Evolutionary conservation across 2,888 invertebrate genomes (phyloP).

Genomic region (Pseudococcus longispinus): DNA sequence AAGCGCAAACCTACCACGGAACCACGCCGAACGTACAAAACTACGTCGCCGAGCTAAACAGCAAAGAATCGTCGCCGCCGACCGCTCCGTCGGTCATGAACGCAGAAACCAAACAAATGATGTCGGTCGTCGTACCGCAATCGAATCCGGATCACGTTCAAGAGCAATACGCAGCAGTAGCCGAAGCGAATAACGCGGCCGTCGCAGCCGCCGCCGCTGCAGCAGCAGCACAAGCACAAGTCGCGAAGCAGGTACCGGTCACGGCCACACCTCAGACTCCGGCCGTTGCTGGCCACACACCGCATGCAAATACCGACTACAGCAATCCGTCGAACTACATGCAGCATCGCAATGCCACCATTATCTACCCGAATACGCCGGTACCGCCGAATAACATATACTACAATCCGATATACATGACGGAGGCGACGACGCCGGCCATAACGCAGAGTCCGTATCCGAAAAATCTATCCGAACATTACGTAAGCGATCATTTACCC

Average conservation of each 20-base stretch:
- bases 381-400: constrained; percentile 43
- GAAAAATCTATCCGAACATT: constrained; percentile 50
- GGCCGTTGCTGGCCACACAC: not conserved
- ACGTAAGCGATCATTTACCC: constrained; percentile 52
- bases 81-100: not conserved
- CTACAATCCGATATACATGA: constrained; percentile 50
- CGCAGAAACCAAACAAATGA: not conserved
- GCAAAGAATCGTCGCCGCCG: constrained; percentile 4
- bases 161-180: not conserved
- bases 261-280: constrained; percentile 8
- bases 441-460: constrained; percentile 2
- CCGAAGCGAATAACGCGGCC: not conserved
- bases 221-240: not conserved
- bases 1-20: not conserved
- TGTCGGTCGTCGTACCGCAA: not conserved
- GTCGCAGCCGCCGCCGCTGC: not conserved
- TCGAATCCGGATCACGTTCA: not conserved
- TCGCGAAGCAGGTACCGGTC: not conserved
- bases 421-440: constrained; percentile 37
- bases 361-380: constrained; percentile 52
- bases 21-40: not conserved
- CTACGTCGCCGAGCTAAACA: not conserved
- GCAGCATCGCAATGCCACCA: constrained; percentile 41
- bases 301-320: constrained; percentile 15
- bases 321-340: constrained; percentile 4